phyloP scores from a whole-genome alignment of 2,113 vertebrate genomes.

The Rhadina sibilatrix region DNA sequence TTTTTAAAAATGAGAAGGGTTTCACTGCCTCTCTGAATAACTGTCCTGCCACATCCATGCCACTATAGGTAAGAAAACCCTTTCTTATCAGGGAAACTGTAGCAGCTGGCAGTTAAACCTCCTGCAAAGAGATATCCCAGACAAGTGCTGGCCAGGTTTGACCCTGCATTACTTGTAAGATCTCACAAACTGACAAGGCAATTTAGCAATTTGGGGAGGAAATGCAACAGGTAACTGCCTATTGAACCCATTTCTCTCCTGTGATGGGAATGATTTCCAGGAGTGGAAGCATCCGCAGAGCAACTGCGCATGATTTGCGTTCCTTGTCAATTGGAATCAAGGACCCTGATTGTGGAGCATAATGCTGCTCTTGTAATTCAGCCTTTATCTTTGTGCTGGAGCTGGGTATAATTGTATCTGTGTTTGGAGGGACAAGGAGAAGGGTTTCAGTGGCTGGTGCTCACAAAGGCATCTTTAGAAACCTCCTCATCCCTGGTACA shows the following conservation, averaged over 20 bases:
- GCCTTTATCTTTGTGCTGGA: conserved; percentile 43
- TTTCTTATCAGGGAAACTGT: conserved; percentile 20
- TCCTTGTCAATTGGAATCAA: not conserved
- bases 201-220: not conserved
- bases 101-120: conserved; percentile 4
- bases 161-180: not conserved
- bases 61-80: conserved; percentile 23
- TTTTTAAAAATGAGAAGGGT: not conserved
- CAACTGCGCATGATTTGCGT: not conserved
- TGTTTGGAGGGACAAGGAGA: conserved; percentile 48
- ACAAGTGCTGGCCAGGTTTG: not conserved
- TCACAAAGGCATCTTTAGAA: conserved; percentile 65
- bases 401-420: conserved; percentile 55
- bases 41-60: fast-evolving
- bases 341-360: conserved; percentile 31
- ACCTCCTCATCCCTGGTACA: conserved; percentile 22
- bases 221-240: not conserved
- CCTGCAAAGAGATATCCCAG: not conserved
- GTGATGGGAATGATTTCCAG: not conserved
- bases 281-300: not conserved
- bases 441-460: conserved; percentile 33
- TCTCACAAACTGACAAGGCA: not conserved
- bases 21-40: not conserved
- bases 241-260: not conserved
- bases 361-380: conserved; percentile 53